Conservation (phyloP, 2,888 invertebrate genomes). For the Tenthredo notha region DNA sequence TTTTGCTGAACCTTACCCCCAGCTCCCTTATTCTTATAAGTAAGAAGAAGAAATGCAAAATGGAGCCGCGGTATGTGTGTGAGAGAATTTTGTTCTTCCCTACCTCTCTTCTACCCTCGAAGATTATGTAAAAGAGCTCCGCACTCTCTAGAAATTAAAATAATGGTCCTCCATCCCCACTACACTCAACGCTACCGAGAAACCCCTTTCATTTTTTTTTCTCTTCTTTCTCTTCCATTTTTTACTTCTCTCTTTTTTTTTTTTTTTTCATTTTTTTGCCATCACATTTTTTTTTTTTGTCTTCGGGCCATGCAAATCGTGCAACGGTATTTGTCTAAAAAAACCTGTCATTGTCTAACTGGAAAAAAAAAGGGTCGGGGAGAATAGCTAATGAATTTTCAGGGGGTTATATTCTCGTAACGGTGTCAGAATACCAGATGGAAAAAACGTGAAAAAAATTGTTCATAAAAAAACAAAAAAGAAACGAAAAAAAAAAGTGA, state of each 20-base stretch:
- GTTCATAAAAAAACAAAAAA: too few relatives aligned
- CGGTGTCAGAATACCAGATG: conserved; percentile 17
- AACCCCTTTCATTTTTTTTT: conserved; percentile 54
- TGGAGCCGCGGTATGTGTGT: conserved; percentile 45
- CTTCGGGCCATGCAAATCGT: conserved; percentile 67
- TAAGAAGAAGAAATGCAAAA: conserved; percentile 46
- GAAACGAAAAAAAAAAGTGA: conserved; percentile 34
- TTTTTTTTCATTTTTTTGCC: background rate
- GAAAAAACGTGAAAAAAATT: conserved; percentile 36
- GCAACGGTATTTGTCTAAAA: conserved; percentile 72
- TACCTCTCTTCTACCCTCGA: conserved; percentile 63
- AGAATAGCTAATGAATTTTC: conserved; percentile 68
- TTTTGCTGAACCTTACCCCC: conserved; percentile 55
- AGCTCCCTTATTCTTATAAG: conserved; percentile 14
- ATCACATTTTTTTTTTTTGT: conserved; percentile 60
- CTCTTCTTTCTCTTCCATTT: conserved; percentile 35
- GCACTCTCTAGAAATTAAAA: conserved; percentile 68
- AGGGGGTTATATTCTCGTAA: conserved; percentile 30
- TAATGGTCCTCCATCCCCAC: conserved; percentile 66
- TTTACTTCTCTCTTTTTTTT: conserved; percentile 5
- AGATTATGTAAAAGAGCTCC: conserved; percentile 69
- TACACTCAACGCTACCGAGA: background rate
- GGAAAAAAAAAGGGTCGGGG: conserved; percentile 50
- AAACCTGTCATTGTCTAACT: conserved; percentile 61
- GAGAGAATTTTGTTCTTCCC: conserved; percentile 64